A percentile compares a stretch with the other conserved stretches of the same genome.
Evolutionary conservation across 2,113 vertebrate genomes (phyloP).

Genomic region (Brevimyrus niger): DNA sequence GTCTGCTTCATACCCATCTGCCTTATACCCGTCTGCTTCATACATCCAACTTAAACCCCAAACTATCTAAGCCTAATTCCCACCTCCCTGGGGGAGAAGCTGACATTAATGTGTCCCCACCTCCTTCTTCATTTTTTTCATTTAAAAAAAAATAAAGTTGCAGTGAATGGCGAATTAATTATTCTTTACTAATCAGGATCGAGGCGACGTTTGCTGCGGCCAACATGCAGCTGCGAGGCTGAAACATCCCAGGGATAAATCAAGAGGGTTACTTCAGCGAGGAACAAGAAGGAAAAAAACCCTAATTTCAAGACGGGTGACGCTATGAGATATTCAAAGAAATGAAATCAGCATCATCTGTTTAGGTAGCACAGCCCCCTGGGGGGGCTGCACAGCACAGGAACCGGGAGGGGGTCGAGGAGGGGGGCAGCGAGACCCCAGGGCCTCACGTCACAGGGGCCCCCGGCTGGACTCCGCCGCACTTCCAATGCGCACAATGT

Average conservation of each 20-base stretch:
- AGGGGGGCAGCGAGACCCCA: neutral
- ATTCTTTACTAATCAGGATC: neutral
- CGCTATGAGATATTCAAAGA: neutral
- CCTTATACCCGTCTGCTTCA: neutral
- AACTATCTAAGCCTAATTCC: neutral
- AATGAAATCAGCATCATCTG: neutral
- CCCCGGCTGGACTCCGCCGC: neutral
- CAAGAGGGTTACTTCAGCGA: neutral
- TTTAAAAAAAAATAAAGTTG: neutral
- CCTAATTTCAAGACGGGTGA: slow-evolving; percentile 8
- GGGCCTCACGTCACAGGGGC: neutral
- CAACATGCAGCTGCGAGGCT: neutral
- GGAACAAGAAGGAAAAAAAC: neutral
- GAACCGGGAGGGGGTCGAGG: neutral
- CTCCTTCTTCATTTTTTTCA: neutral
- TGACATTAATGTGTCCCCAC: neutral
- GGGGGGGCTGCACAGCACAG: neutral
- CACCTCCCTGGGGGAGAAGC: neutral
- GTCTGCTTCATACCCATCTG: neutral
- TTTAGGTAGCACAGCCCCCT: neutral
- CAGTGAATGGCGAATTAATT: neutral
- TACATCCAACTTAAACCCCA: neutral
- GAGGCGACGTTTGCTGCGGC: neutral
- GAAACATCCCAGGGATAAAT: neutral
- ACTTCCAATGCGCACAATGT: neutral